phyloP scores from a whole-genome alignment of 2,113 vertebrate genomes.

The Macroglossus sobrinus region DNA sequence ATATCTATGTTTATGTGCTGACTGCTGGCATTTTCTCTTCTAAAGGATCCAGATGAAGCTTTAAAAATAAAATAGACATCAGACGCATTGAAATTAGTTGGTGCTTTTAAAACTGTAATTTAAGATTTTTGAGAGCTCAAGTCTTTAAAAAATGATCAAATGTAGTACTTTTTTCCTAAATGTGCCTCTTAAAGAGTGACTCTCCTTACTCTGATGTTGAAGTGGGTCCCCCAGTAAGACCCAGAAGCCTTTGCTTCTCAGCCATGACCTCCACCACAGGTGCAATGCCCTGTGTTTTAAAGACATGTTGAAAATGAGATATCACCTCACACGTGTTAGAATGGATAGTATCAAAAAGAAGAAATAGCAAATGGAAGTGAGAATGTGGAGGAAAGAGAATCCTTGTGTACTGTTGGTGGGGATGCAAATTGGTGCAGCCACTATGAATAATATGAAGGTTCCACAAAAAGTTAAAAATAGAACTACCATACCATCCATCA shows the following conservation, averaged over 20 bases:
- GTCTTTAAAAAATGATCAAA: not conserved
- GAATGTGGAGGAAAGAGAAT: too few species aligned
- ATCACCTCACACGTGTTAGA: not conserved
- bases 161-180: not conserved
- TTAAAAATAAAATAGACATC: not conserved
- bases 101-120: not conserved
- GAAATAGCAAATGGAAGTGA: not conserved
- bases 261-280: too few species aligned
- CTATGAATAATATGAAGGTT: not conserved
- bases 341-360: not conserved
- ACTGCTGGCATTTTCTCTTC: not conserved
- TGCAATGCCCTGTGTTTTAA: not conserved
- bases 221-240: not conserved
- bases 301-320: not conserved
- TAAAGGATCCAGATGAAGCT: not conserved
- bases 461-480: not conserved
- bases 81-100: not conserved
- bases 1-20: not conserved
- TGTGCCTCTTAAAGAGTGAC: not conserved
- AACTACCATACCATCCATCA: not conserved
- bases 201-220: not conserved
- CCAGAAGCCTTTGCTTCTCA: not conserved
- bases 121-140: not conserved
- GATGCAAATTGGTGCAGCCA: not conserved
- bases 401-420: not conserved